Evolutionary conservation across 2,888 invertebrate species (phyloP), one percentile per base, ranked within the genome.

Genomic region (Bugulina stolonifera): DNA sequence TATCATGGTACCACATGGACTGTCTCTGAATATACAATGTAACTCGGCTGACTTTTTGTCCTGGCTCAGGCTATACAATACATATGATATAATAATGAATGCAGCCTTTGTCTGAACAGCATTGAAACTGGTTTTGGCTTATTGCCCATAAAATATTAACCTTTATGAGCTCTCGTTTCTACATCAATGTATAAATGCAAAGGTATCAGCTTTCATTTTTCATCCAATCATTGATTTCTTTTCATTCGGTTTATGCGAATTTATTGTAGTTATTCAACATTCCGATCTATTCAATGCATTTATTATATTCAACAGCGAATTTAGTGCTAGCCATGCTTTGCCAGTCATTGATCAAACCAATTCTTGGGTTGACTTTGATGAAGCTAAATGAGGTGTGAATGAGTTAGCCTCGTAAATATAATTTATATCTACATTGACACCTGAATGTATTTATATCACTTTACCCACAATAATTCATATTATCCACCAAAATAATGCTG

Each of bases 201-300:
- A 10, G 43, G 43, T 43, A 43, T 43, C 43, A 43, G 18, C 43
- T 43, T 43, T 43, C 43, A n/a, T 43, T 10, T 27, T 64, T 64
- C 32, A 64, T 32, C 64, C 32, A 32, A 34, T 64, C 64, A 64
- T 64, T 64, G 64, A 64, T 64, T 64, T 64, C 29, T 32, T 25
- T 64, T 64, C 64, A 64, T n/a, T 32, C 5, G 32, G 18, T 43
- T 18, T 43, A 43, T 18, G 18, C 5, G 5, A 43, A 43, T 43
- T 10, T 43, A 43, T 43, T 43, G 43, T 43, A 43, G 43, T 43
- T 43, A 43, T 43, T 43, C 43, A 43, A 10, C 43, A 18, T 43
- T 10, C 43, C 43, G n/a, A 43, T 5, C 43, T 43, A 43, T 43
- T 43, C 43, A 43, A 43, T 43, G 18, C 43, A 43, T 5, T n/a